Base-by-base conservation (phyloP, 2,888 invertebrate species). In the Chymomyza fuscimana region DNA sequence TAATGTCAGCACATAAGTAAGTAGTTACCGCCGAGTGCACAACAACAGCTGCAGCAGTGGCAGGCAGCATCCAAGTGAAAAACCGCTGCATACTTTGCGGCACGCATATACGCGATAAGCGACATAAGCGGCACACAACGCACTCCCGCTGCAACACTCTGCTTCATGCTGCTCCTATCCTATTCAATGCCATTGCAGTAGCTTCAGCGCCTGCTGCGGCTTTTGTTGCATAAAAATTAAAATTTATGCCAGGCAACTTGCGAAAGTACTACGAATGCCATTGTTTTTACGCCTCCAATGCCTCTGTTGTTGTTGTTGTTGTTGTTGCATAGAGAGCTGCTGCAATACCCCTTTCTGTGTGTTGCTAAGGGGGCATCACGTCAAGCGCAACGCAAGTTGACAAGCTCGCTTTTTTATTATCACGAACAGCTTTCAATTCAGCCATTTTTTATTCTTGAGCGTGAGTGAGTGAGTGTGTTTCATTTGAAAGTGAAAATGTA, bases 211-310 rank as follows among this genome's bases (percentile, higher is more conserved):
- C 60, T 29, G 60, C 29, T 22, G 54, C 65, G 15, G 77, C 77
- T 71, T 72, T 87, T 85, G 88, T 87, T 82, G 84, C 80, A 85
- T 87, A 82, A 87, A 86, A 88, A 85, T 85, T 85, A 85, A 85
- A 88, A 85, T 85, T 85, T 88, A 85, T 88, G 89, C 82, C 81
- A 81, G 72, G 81, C 84, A 86, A 88, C 76, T 83, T 88, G 86
- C 74, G 83, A 81, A 83, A 81, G 88, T 88, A 75, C 81, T 83
- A 86, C 82, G 76, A 85, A 79, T 81, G 87, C 84, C 84, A 83
- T 83, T 83, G 83, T 83, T 83, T 77, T 72, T 70, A 58, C 29
- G 51, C 25, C 50, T 9, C 32, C 32, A 32, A 4, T 59, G 60
- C 56, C 15, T 4, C 46, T 36, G 16, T 61, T 10, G 0, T 56